Conservation (phyloP, 2,888 invertebrate species). For the Erebia aethiops region DNA sequence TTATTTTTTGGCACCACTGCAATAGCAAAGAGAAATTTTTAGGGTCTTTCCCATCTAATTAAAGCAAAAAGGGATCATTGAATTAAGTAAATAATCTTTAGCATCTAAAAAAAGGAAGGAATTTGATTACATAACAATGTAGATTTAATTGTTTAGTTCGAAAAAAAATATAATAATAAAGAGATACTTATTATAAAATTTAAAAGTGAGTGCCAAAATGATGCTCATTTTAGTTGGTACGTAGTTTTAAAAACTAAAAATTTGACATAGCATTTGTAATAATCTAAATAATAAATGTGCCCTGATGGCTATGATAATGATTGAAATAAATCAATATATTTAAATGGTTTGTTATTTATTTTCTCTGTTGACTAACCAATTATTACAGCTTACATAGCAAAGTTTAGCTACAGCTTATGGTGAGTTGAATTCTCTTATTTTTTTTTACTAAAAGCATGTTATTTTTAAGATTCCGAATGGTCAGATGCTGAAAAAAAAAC, state of each 20-base stretch:
- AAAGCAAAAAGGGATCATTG: neutral
- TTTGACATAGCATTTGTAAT: constrained; percentile 24
- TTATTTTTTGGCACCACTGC: neutral
- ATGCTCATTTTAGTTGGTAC: constrained; percentile 30
- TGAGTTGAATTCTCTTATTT: constrained; percentile 1
- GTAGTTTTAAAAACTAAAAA: constrained; percentile 6
- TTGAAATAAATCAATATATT: constrained; percentile 12
- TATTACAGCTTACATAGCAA: constrained; percentile 14
- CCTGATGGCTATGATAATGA: constrained; percentile 13
- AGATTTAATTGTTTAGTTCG: neutral
- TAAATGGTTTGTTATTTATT: constrained; percentile 13
- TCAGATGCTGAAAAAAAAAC: neutral
- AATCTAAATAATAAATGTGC: constrained; percentile 16
- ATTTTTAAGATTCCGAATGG: neutral
- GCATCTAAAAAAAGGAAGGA: neutral
- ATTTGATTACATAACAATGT: neutral
- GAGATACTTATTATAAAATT: neutral
- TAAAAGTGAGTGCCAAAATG: constrained; percentile 26
- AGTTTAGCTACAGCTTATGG: constrained; percentile 1
- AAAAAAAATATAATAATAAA: neutral
- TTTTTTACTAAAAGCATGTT: constrained; percentile 6
- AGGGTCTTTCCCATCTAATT: neutral
- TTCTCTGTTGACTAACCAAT: constrained; percentile 12
- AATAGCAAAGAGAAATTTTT: neutral
- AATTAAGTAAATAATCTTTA: neutral